Evolutionary conservation across 1,140 invertebrate species (phyloP), one percentile per base, ranked within the genome.

Genomic region (Trissolcus basalis): DNA sequence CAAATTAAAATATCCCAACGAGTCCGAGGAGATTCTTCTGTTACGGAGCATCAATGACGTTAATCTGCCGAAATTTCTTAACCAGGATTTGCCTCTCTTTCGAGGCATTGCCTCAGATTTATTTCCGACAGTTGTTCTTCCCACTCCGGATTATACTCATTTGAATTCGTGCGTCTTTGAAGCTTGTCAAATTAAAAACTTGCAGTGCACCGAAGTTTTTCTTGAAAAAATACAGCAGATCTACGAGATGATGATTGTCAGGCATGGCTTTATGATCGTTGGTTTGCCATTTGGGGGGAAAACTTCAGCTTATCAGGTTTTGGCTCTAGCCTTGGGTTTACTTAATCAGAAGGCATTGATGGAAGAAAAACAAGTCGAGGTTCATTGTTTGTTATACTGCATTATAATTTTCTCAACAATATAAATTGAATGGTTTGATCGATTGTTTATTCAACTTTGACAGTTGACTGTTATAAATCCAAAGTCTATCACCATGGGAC

Each of bases 191-290:
- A 89, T 88, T 0, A 91, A 92, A 13, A 98, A 98, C 83, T 89
- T 98, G 4, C 96, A 97, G 82, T 93, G 93, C 72, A 96, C 94
- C 0, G 89, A 92, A 0, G 94, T 95, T 88, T 97, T 98, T 82
- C 83, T 97, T 68, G 94, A 96, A 86, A 98, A 98, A 55, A 79
- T 96, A 15, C 94, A 96, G 63, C 94, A 98, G 89, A 92, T 98
- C 14, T 98, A 97, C 86, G 97, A 98, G 87, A 98, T 98, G 96
- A 97, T 98, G 91, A 93, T 97, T 44, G 96, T 98, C 0, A 90
- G 96, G 16, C 96, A 97, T 83, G 94, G 94, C 1, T 91, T 96
- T 43, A 95, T 95, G 94, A 93, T 98, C 56, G 96, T 98, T 0
- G 97, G 97, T 6, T 90, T 93, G 75, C 96, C 97, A 4, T 97